Evolutionary conservation across 2,113 vertebrate genomes (phyloP).

Genomic region (Miniopterus natalensis): DNA sequence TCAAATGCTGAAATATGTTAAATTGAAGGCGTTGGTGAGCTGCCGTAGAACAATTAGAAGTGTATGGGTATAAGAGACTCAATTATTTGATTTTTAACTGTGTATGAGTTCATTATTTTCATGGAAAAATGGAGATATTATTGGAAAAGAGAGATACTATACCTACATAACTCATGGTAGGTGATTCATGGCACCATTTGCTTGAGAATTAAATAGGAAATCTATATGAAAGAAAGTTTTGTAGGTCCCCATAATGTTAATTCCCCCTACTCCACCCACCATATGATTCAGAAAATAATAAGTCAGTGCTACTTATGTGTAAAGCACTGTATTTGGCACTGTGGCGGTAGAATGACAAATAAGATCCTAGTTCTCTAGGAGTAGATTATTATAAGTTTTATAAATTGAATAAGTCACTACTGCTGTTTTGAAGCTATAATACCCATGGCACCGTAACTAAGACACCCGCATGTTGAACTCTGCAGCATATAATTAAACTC

Average conservation of each 20-base stretch:
- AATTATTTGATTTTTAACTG: not conserved
- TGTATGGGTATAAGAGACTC: not conserved
- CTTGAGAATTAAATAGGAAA: not conserved
- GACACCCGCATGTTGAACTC: not conserved
- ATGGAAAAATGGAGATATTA: not conserved
- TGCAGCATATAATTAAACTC: not conserved
- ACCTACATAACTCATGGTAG: not conserved
- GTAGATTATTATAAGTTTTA: not conserved
- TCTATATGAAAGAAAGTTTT: not conserved
- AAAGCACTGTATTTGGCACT: not conserved
- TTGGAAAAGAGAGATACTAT: not conserved
- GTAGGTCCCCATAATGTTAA: not conserved
- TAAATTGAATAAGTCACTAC: not conserved
- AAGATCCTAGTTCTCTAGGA: not conserved
- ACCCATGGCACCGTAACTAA: not conserved
- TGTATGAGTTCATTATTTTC: not conserved
- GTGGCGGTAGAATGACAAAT: not conserved
- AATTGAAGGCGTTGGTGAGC: not conserved
- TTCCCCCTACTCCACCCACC: not conserved
- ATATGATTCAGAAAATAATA: not conserved
- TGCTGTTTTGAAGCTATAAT: not conserved
- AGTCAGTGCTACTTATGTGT: not conserved
- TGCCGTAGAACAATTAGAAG: not conserved
- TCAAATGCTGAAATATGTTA: constrained; percentile 54
- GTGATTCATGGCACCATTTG: not conserved